These are phyloP conservation scores for Abramis brama DNA, from an alignment of 2,113 vertebrate genomes.

Conservation along the genomic window DNA sequence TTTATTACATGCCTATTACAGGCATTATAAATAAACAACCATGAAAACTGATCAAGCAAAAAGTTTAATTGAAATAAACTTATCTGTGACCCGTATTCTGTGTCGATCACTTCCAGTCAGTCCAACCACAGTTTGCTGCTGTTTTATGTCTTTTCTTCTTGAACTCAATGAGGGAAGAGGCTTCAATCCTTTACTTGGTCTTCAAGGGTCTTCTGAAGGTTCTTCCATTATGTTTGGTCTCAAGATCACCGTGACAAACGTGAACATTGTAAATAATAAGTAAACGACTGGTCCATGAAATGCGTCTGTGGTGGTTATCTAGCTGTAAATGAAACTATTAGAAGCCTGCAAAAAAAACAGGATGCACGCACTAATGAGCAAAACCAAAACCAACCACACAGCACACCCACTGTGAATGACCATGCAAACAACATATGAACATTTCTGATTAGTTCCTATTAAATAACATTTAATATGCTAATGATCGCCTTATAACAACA, in stretches of 20 bases:
- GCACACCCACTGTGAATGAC: not conserved
- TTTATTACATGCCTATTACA: not conserved
- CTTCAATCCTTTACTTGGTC: not conserved
- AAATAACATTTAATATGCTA: not conserved
- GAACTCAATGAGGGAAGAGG: not conserved
- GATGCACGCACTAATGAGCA: no score
- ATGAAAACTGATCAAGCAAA: not conserved
- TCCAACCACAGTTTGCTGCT: not conserved
- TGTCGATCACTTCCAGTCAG: not conserved
- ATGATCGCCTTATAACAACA: not conserved
- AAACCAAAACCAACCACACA: not conserved
- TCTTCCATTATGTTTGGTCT: not conserved
- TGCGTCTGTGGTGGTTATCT: not conserved
- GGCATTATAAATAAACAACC: not conserved
- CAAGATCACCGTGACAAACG: not conserved
- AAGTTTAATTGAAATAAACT: not conserved
- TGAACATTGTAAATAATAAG: not conserved
- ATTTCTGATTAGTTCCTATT: not conserved
- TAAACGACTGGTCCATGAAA: not conserved
- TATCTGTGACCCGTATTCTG: not conserved
- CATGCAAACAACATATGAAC: not conserved
- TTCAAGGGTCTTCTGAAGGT: not conserved
- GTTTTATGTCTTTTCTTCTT: not conserved
- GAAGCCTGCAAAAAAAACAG: not conserved
- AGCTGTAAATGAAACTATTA: not conserved